A percentile compares a stretch with the other conserved stretches of the same genome.
These are phyloP conservation scores for Dasyprocta punctata DNA, from an alignment of 2,113 vertebrate genomes.

Conservation along the genomic window DNA sequence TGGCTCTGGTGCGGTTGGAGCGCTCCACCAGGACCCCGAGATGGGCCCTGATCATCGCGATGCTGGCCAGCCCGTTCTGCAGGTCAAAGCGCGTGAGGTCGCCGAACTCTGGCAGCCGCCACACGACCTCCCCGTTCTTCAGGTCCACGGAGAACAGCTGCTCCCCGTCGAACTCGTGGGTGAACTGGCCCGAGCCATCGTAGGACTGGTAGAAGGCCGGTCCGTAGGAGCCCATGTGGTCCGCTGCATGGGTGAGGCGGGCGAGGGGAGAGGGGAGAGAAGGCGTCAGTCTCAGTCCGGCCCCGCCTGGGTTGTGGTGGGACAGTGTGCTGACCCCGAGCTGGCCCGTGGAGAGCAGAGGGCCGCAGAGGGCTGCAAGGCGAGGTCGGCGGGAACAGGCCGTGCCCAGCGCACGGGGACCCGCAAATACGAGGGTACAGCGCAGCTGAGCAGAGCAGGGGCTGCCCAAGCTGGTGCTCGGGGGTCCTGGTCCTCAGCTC, in stretches of 20 bases:
- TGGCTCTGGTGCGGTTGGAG: slow-evolving; percentile 66
- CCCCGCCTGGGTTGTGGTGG: background rate
- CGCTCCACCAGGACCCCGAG: slow-evolving; percentile 59
- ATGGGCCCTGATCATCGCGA: slow-evolving; percentile 28
- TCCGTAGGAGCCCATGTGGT: slow-evolving; percentile 71
- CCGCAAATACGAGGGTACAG: rapidly evolving
- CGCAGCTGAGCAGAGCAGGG: background rate
- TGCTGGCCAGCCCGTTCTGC: slow-evolving; percentile 46
- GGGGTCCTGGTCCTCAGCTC: background rate
- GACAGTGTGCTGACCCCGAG: background rate
- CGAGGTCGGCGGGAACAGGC: background rate
- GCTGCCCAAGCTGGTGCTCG: background rate
- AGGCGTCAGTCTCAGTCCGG: background rate
- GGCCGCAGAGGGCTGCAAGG: no score
- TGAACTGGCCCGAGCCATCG: slow-evolving; percentile 51
- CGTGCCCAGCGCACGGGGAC: rapidly evolving
- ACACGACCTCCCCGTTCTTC: slow-evolving; percentile 51
- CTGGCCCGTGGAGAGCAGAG: background rate
- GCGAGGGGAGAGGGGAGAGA: background rate
- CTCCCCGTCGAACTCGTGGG: slow-evolving; percentile 71
- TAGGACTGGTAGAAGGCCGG: slow-evolving; percentile 83
- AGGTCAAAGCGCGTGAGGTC: slow-evolving; percentile 42
- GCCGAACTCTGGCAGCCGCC: slow-evolving; percentile 68
- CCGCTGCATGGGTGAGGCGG: slow-evolving; percentile 30
- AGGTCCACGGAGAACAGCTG: slow-evolving; percentile 77